Evolutionary conservation across 2,888 invertebrate species (phyloP), one percentile per base, ranked within the genome.

Genomic region (Drosophila formosana): DNA sequence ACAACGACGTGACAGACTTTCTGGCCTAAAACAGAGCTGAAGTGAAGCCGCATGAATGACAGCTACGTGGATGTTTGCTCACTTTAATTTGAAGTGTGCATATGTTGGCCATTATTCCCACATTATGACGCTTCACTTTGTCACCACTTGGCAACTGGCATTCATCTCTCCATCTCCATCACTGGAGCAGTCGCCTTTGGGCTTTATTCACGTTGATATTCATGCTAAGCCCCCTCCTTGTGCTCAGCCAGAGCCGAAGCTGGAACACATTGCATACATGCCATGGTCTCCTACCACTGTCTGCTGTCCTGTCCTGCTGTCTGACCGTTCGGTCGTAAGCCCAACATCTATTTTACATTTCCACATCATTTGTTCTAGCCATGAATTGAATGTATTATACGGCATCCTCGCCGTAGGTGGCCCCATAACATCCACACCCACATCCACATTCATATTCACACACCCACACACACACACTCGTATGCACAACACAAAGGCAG

Each of bases 321-420:
- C 60, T 18, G 60, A 39, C 32, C 53, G 49, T 50, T 70, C 52
- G 60, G 43, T 37, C 72, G 77, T 78, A 75, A 86, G 80, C 84
- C 70, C 72, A 73, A 79, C 89, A 89, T 90, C 88, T 87, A 89
- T 89, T 89, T 90, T 89, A 90, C 90, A 89, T 89, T 89, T 89
- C 90, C 90, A 90, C 90, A 86, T 90, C 90, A 89, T 90, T 89
- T 89, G 88, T 83, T 89, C 88, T 82, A 80, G 80, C 89, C 88
- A 86, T 89, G 85, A 86, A 88, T 85, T 88, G 88, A 89, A 85
- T 87, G 88, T 84, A 84, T 84, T 87, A 89, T 89, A 80, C 74
- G 78, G 71, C 80, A 72, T 66, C 63, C 70, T 57, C 72, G 47
- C 70, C 65, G 51, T 69, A 70, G 80, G 75, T 79, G 79, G 73